These are phyloP conservation scores for Festucalex cinctus DNA, from an alignment of 2,113 vertebrate genomes.

Conservation along the genomic window DNA sequence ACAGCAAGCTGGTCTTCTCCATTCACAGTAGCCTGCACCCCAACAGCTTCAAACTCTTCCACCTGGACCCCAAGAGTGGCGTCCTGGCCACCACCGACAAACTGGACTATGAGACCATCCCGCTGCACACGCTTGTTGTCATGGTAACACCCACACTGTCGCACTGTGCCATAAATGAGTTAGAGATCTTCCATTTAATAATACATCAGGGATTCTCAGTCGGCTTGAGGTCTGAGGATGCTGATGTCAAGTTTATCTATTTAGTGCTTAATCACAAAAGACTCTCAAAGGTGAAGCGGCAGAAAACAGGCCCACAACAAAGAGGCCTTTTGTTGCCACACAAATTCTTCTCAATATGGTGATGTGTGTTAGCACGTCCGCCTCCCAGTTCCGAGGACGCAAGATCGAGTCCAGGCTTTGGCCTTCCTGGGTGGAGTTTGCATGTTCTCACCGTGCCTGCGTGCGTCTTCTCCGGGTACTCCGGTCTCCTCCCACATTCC, in stretches of 20 bases:
- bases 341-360: too few species aligned
- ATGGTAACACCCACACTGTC: constrained; percentile 78
- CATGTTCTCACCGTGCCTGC: too few species aligned
- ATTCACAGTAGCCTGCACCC: constrained; percentile 83
- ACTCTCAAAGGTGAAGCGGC: not conserved
- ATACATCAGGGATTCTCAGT: not conserved
- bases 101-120: constrained; percentile 78
- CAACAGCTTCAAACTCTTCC: constrained; percentile 81
- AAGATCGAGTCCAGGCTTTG: too few species aligned
- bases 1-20: constrained; percentile 86
- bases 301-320: too few species aligned
- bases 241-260: not conserved
- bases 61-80: constrained; percentile 86
- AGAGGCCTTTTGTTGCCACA: too few species aligned
- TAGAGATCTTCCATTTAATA: not conserved
- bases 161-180: not conserved
- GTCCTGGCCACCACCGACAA: constrained; percentile 78
- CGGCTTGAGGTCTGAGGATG: not conserved
- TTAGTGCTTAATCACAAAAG: not conserved
- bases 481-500: too few species aligned
- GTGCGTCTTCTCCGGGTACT: too few species aligned
- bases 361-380: too few species aligned
- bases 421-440: too few species aligned
- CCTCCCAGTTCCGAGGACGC: too few species aligned
- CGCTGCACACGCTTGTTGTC: constrained; percentile 80